phyloP scores from a whole-genome alignment of 2,888 invertebrate genomes.

The Pachliopta kotzebuea region DNA sequence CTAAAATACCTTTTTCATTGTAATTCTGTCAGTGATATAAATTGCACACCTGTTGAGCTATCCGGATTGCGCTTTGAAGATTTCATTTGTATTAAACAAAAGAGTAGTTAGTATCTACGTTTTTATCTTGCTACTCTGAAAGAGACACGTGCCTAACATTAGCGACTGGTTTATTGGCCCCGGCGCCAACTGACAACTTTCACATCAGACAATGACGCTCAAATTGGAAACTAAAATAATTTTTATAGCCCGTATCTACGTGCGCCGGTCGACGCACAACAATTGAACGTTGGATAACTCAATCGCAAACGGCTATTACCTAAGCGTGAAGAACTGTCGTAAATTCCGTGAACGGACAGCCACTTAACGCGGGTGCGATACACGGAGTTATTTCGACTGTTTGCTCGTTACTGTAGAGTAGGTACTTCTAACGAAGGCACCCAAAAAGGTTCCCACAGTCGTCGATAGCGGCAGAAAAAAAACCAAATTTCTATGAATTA shows the following conservation, averaged over 20 bases:
- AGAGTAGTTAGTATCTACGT: constrained; percentile 51
- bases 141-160: constrained; percentile 56
- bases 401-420: constrained; percentile 75
- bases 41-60: constrained; percentile 58
- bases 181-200: constrained; percentile 76
- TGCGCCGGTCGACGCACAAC: constrained; percentile 42
- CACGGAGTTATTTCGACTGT: constrained; percentile 67
- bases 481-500: constrained; percentile 78
- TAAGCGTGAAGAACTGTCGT: constrained; percentile 59
- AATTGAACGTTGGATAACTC: constrained; percentile 50
- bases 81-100: constrained; percentile 57
- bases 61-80: constrained; percentile 53
- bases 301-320: constrained; percentile 59
- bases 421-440: constrained; percentile 76
- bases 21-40: constrained; percentile 68
- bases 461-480: constrained; percentile 73
- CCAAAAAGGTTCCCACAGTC: constrained; percentile 78
- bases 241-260: constrained; percentile 63
- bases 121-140: constrained; percentile 37
- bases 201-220: constrained; percentile 74
- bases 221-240: constrained; percentile 73
- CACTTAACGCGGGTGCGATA: constrained; percentile 75
- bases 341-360: constrained; percentile 64
- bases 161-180: constrained; percentile 71
- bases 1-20: constrained; percentile 68